Conservation (phyloP, 2,113 vertebrate genomes). For the Lepus americanus region DNA sequence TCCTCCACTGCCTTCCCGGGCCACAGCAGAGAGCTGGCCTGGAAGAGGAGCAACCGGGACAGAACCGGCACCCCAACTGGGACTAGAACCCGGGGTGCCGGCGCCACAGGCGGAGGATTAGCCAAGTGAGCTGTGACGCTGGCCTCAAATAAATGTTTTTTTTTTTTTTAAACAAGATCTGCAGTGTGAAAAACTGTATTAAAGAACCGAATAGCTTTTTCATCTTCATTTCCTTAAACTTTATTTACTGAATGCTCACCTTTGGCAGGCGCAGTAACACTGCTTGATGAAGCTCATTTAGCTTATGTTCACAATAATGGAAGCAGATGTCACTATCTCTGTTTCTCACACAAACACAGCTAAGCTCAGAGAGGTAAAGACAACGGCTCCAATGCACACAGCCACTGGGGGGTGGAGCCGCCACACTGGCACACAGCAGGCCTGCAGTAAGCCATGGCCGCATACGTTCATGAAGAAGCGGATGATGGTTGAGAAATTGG, state of each 20-base stretch:
- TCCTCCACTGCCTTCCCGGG: too few species aligned
- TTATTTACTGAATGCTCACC: neutral
- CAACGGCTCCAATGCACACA: neutral
- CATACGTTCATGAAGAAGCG: neutral
- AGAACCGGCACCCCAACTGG: too few species aligned
- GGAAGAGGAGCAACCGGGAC: too few species aligned
- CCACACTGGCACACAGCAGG: neutral
- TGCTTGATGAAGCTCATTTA: neutral
- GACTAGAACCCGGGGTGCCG: too few species aligned
- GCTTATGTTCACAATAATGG: neutral
- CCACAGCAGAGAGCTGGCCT: too few species aligned
- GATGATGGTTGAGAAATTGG: neutral
- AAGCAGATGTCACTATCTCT: neutral
- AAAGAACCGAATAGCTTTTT: constrained; percentile 18
- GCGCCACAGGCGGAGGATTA: too few species aligned
- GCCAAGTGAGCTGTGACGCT: too few species aligned
- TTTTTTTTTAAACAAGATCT: neutral
- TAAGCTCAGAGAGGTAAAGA: neutral
- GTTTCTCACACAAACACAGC: constrained; percentile 7
- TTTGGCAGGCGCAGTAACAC: too few species aligned
- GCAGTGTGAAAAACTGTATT: neutral
- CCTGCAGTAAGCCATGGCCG: neutral
- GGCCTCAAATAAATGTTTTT: too few species aligned
- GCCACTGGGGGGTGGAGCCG: neutral
- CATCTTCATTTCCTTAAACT: constrained; percentile 8